These are phyloP conservation scores for Eudasyphora cyanicolor DNA, from an alignment of 2,888 invertebrate genomes.

Conservation along the genomic window DNA sequence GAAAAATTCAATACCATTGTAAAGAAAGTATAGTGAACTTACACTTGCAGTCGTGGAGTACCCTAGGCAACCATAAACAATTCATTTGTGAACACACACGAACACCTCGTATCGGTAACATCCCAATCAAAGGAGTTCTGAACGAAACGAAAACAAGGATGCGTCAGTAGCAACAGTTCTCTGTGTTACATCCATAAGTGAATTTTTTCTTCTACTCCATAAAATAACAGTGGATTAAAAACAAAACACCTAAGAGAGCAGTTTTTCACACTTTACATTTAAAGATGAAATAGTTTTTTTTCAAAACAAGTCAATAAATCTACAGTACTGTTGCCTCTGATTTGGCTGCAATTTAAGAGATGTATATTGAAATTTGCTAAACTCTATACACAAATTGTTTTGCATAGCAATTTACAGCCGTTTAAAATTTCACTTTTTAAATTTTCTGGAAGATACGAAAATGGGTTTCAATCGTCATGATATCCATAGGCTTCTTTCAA, in stretches of 20 bases:
- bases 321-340: too few species aligned
- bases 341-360: too few species aligned
- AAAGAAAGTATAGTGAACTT: constrained; percentile 7
- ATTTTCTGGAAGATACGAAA: too few species aligned
- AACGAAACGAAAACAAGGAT: background rate
- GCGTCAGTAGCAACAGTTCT: background rate
- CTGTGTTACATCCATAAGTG: background rate
- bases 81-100: background rate
- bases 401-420: background rate
- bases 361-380: too few species aligned
- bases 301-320: too few species aligned
- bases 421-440: too few species aligned
- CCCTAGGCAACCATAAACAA: constrained; percentile 10
- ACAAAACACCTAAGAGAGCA: too few species aligned
- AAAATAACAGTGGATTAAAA: background rate
- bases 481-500: too few species aligned
- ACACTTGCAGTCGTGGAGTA: constrained; percentile 1
- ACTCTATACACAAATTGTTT: background rate
- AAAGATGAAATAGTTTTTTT: too few species aligned
- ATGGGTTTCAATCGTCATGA: too few species aligned
- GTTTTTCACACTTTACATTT: too few species aligned
- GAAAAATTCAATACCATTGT: background rate
- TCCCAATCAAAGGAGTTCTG: background rate
- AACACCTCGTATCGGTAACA: background rate
- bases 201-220: background rate